Percentiles rank a stretch among this genome's conserved stretches.
Conservation (phyloP, 2,888 invertebrate genomes). For the Salticus scenicus region DNA sequence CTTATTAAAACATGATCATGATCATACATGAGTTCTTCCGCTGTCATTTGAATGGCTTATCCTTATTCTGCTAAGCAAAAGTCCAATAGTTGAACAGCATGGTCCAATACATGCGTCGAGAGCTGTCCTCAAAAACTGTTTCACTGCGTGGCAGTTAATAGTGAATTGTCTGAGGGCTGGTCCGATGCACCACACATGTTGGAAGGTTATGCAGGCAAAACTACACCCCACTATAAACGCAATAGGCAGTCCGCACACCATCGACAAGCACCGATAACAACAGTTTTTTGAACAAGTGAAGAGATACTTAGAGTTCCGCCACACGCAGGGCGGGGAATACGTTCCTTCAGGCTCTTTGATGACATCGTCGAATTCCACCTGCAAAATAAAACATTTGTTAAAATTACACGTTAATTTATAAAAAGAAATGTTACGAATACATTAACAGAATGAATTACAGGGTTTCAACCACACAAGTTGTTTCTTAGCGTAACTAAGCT, state of each 20-base stretch:
- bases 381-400: constrained; percentile 45
- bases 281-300: constrained; percentile 82
- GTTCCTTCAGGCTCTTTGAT: constrained; percentile 84
- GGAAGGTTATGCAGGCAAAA: constrained; percentile 84
- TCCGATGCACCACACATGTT: constrained; percentile 85
- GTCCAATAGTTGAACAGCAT: constrained; percentile 80
- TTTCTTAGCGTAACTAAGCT: no score
- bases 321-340: constrained; percentile 83
- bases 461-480: no score
- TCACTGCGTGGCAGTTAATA: constrained; percentile 81
- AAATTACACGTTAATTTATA: no score
- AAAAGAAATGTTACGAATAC: no score
- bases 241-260: constrained; percentile 82
- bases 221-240: constrained; percentile 82
- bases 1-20: background rate
- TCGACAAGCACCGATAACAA: constrained; percentile 83
- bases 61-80: constrained; percentile 77
- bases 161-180: constrained; percentile 82
- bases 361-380: constrained; percentile 84
- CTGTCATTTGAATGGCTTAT: constrained; percentile 37
- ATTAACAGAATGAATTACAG: no score
- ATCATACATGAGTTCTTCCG: constrained; percentile 33
- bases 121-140: constrained; percentile 79
- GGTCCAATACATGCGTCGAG: constrained; percentile 81
- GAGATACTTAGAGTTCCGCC: constrained; percentile 81